Evolutionary conservation across 2,797 vertebrate genomes (phyloP), one percentile per base, ranked within the genome.

Genomic region (Hydrocynus forskahlii): DNA sequence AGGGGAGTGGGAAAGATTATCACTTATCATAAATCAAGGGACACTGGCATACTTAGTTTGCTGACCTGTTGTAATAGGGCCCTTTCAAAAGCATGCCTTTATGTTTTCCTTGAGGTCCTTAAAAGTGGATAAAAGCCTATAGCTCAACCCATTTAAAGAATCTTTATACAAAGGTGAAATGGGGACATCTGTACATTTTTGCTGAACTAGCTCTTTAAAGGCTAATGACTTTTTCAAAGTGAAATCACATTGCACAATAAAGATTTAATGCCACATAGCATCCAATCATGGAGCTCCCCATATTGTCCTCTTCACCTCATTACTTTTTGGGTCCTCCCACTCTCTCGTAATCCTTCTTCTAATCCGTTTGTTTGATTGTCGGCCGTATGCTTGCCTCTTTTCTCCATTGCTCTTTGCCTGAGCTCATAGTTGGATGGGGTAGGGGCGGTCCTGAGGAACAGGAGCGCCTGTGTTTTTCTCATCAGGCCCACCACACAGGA

Each of bases 401-500:
- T 66, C 48, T 55, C 75, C 68, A 35, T 50, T 50, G 25, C 67
- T 74, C 40, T 76, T 48, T 81, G 71, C 73, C 50, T 81, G 83
- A 88, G 76, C 75, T 73, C 75, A 76, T 60, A 72, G 67, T 63
- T 74, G 81, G 68, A 72, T 59, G 48, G 67, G 17, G 21, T 29
- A 62, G 81, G 77, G 23, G 63, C 25, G 68, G 66, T 55, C 55
- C 57, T 40, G 16, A 38, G 35, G 17, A 71, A 71, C 84, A 82
- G 80, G 67, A 78, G 71, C 57, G 62, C 60, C 78, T 79, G 83
- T 86, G 85, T 88, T 87, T 88, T 87, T 84, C 85, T 88, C 87
- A 88, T 87, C 87, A 86, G 68, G 63, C 72, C 50, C 55, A 71
- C 79, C 71, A 66, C 66, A 72, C 85, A 81, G 82, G 78, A 86